Conservation (phyloP, 2,888 invertebrate genomes). For the Sinopyrophorus schimmeli region DNA sequence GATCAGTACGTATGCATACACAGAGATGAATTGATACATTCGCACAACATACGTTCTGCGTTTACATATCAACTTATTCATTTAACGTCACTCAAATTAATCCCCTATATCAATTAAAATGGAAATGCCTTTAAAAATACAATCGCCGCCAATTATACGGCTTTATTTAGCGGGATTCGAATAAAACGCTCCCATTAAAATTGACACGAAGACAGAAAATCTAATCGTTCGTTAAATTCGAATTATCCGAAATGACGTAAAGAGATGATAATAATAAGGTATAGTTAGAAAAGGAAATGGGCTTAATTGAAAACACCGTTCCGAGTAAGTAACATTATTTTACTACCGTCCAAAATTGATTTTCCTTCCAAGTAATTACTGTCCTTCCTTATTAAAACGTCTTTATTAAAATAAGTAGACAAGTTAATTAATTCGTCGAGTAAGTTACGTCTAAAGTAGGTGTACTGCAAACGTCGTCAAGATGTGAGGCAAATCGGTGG, state of each 20-base stretch:
- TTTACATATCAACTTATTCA: conserved; percentile 28
- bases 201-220: not conserved
- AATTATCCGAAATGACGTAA: not conserved
- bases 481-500: conserved; percentile 23
- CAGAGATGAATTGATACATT: conserved; percentile 23
- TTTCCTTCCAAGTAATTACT: conserved; percentile 11
- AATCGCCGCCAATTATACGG: conserved; percentile 2
- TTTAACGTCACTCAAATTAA: conserved; percentile 28
- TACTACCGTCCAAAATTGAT: conserved; percentile 12
- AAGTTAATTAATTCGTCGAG: conserved; percentile 12
- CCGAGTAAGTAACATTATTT: conserved; percentile 8
- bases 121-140: conserved; percentile 27
- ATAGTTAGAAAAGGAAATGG: conserved; percentile 2
- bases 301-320: not conserved
- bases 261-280: not conserved
- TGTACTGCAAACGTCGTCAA: conserved; percentile 13
- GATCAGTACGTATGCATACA: conserved; percentile 23
- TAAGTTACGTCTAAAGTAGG: conserved; percentile 12
- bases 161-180: conserved; percentile 3
- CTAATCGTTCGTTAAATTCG: not conserved
- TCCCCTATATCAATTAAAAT: conserved; percentile 31
- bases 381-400: conserved; percentile 11
- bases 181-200: not conserved
- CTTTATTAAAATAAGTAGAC: conserved; percentile 14
- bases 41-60: conserved; percentile 16